Conservation (phyloP, 2,797 vertebrate species). For the Octomys mimax region DNA sequence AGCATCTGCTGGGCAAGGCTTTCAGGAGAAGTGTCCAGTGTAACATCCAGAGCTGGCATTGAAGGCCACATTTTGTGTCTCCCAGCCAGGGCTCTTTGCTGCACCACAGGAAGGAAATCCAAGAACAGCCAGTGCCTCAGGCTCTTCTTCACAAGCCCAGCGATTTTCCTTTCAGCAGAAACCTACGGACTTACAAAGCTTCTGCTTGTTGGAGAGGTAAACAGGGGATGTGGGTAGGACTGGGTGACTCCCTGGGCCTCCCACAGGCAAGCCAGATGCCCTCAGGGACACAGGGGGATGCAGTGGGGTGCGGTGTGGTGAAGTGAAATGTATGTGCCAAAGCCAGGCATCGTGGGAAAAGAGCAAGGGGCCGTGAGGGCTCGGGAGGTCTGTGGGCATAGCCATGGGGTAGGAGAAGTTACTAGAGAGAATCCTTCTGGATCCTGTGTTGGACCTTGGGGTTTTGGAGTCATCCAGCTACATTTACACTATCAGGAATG, state of each 20-base stretch:
- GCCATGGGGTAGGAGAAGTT: not conserved
- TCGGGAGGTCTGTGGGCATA: rapidly evolving
- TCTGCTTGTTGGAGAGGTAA: not conserved
- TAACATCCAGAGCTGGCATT: not conserved
- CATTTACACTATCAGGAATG: not conserved
- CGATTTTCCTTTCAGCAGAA: not conserved
- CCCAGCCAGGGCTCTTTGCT: not conserved
- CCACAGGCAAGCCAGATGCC: not conserved
- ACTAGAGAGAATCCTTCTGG: not conserved
- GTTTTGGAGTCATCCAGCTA: not conserved
- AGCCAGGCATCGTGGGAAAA: not conserved
- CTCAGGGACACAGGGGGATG: not conserved
- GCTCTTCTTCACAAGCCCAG: not conserved
- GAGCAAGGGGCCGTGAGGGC: not conserved
- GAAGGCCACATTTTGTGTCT: rapidly evolving
- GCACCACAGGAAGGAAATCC: rapidly evolving
- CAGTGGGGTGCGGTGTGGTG: rapidly evolving
- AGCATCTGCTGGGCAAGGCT: not conserved
- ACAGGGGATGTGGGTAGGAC: not conserved
- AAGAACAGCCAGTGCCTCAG: not conserved
- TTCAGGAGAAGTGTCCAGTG: not conserved
- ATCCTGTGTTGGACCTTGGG: too few relatives aligned
- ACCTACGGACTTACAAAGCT: not conserved
- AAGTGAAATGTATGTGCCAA: not conserved
- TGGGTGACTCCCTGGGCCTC: not conserved